A percentile compares a stretch with the other conserved stretches of the same genome.
Conservation (phyloP, 2,797 vertebrate species). For the Esox masquinongy region DNA sequence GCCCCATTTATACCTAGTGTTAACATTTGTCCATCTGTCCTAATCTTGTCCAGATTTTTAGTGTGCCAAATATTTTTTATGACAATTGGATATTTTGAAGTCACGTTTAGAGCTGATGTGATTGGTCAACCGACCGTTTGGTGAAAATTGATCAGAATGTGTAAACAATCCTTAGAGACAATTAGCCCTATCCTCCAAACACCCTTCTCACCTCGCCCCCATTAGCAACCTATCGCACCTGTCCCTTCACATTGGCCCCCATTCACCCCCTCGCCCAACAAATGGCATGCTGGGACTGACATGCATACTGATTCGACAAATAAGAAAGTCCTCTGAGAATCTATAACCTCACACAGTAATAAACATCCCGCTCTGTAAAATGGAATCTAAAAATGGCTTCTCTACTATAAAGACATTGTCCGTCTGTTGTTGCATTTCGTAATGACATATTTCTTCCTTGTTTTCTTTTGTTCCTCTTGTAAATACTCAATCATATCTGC, state of each 20-base stretch:
- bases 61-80: background rate
- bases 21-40: background rate
- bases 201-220: background rate
- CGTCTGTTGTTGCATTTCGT: background rate
- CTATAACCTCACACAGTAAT: no score
- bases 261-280: background rate
- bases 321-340: no score
- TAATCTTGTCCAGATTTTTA: background rate
- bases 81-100: no score
- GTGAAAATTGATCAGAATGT: no score
- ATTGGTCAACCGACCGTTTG: no score
- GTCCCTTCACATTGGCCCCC: conserved; percentile 23
- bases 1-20: background rate
- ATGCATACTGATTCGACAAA: no score
- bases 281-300: no score
- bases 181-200: no score
- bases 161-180: no score
- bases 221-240: conserved; percentile 20
- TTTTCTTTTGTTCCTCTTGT: background rate
- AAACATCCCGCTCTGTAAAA: no score
- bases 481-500: background rate
- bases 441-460: background rate
- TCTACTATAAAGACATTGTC: background rate
- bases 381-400: no score
- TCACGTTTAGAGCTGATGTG: no score